Base-by-base conservation (phyloP, 2,888 invertebrate species). In the Morpho helenor region DNA sequence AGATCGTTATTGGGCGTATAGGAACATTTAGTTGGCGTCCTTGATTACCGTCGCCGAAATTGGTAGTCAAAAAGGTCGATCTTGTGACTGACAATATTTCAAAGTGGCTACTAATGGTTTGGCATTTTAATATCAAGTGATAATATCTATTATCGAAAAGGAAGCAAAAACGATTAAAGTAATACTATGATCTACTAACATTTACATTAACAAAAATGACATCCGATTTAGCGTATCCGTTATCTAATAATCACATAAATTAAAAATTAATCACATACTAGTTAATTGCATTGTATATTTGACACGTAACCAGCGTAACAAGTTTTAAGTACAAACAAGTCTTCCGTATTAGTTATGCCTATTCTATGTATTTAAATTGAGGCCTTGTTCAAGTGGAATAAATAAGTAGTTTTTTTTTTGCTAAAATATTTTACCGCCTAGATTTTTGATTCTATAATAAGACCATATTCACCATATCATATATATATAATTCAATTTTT, bases 21-120 rank as follows among this genome's bases (percentile, higher is more conserved):
- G 69, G 68, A 74, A 69, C 69, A 73, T 68, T 71, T 76, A 78
- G 72, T 70, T 68, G 76, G 65, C 72, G 82, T 79, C 84, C 79
- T 80, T 78, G 79, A 61, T 55, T 56, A 57, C 68, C 64, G 69
- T 72, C 76, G 73, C 76, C 77, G 68, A 79, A 78, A 76, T 75
- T 68, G 68, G 68, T 68, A 68, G 68, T 65, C 52, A 68, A 67
- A 69, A 73, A 74, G 70, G 72, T 73, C 71, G 70, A 61, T 64
- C 61, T 66, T 66, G 63, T 61, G 67, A 67, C 65, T 64, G 66
- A 47, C 42, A 51, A 22, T 49, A 42, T 40, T 53, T 42, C 55
- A 55, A 52, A 49, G 48, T 61, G 59, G 61, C 31, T 55, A 49
- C 62, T 73, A 74, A 69, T 73, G 64, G 64, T 62, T 70, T 80